These are phyloP conservation scores for Dendrolimus punctatus DNA, from an alignment of 1,140 invertebrate species.

Conservation along the genomic window DNA sequence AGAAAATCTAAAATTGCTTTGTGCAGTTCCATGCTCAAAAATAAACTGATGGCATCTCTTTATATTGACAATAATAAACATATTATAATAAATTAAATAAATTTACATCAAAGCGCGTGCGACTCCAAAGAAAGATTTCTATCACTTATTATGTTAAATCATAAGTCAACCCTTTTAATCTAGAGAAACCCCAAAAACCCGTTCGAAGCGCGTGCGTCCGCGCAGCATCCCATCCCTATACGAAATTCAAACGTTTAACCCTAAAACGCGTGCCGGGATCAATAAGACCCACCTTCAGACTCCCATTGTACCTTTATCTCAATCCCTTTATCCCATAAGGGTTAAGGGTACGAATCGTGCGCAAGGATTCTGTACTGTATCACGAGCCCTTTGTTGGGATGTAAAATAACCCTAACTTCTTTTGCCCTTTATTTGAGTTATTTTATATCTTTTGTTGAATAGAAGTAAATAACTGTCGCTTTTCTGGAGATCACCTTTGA, in stretches of 20 bases:
- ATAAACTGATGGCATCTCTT: too few species aligned
- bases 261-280: conserved; percentile 57
- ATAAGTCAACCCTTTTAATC: conserved; percentile 2
- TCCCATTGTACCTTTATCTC: conserved; percentile 45
- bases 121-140: not conserved
- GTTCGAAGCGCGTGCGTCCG: conserved; percentile 31
- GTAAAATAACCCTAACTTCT: conserved; percentile 26
- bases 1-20: too few species aligned
- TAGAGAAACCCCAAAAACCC: conserved; percentile 4
- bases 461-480: too few species aligned
- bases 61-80: too few species aligned
- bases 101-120: too few species aligned
- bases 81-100: too few species aligned
- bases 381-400: conserved; percentile 57
- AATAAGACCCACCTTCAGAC: conserved; percentile 37
- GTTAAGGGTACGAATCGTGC: conserved; percentile 58
- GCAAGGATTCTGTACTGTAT: conserved; percentile 62
- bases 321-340: conserved; percentile 44
- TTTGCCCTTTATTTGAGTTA: conserved; percentile 3
- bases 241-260: conserved; percentile 32
- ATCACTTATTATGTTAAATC: not conserved
- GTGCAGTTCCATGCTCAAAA: too few species aligned
- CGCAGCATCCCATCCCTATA: conserved; percentile 53
- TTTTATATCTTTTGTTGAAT: not conserved
- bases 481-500: too few species aligned